A percentile compares a stretch with the other conserved stretches of the same genome.
These are phyloP conservation scores for Hemicrepidius hirtus DNA, from an alignment of 2,888 invertebrate genomes.

Conservation along the genomic window DNA sequence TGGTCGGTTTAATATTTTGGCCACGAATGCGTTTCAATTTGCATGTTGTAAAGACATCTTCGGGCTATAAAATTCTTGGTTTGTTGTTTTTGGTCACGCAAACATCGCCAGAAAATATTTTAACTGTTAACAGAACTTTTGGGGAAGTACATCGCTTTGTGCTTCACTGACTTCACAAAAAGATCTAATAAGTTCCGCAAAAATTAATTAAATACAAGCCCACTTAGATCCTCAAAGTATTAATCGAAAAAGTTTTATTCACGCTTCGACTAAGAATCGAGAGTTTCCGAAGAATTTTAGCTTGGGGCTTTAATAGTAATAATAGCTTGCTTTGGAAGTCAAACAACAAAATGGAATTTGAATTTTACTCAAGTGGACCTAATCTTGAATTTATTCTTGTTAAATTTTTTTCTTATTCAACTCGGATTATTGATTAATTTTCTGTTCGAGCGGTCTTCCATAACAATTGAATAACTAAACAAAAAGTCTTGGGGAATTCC, in stretches of 20 bases:
- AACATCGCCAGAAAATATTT: slow-evolving; percentile 14
- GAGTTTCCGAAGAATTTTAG: slow-evolving; percentile 39
- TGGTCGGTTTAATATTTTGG: slow-evolving; percentile 25
- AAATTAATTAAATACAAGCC: slow-evolving; percentile 46
- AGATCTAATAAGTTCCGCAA: slow-evolving; percentile 39
- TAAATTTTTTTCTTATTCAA: not conserved
- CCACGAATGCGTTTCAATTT: slow-evolving; percentile 22
- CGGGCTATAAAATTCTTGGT: slow-evolving; percentile 11
- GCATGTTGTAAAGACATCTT: slow-evolving; percentile 31
- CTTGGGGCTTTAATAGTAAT: slow-evolving; percentile 38
- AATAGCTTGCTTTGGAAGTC: slow-evolving; percentile 31
- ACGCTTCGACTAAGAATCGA: slow-evolving; percentile 41
- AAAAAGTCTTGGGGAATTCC: too few species aligned
- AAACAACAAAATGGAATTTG: slow-evolving; percentile 29
- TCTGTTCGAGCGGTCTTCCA: too few species aligned
- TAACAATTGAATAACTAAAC: too few species aligned
- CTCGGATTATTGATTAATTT: too few species aligned
- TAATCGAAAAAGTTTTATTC: slow-evolving; percentile 49
- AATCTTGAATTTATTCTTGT: not conserved
- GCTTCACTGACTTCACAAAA: slow-evolving; percentile 17
- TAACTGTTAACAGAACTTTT: slow-evolving; percentile 6
- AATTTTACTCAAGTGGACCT: not conserved
- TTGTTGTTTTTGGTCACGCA: slow-evolving; percentile 23
- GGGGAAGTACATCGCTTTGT: slow-evolving; percentile 6
- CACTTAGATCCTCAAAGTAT: slow-evolving; percentile 44